phyloP scores from a whole-genome alignment of 2,888 invertebrate genomes.

The Caenorhabditis auriculariae region DNA sequence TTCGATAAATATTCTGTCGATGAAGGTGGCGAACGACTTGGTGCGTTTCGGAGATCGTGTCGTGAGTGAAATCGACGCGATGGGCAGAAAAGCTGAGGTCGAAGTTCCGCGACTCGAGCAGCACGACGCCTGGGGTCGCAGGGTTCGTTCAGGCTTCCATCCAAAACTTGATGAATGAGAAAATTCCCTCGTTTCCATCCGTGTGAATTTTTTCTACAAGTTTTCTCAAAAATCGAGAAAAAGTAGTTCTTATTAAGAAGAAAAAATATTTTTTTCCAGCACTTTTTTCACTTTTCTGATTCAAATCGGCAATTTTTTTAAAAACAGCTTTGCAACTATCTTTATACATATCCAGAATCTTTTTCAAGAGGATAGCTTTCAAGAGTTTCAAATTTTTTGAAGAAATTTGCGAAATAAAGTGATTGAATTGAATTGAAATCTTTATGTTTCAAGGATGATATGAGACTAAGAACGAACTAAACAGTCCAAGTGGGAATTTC shows the following conservation, averaged over 20 bases:
- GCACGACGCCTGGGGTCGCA: slow-evolving; percentile 69
- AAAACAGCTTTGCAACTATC: background rate
- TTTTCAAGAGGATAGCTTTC: no score
- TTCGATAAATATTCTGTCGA: no score
- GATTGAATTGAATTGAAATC: no score
- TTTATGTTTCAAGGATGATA: background rate
- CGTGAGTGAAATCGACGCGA: slow-evolving; percentile 66
- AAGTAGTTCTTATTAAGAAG: background rate
- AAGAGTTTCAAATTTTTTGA: no score
- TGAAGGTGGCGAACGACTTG: slow-evolving; percentile 64
- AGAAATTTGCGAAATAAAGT: no score
- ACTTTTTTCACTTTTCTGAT: background rate
- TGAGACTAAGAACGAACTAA: no score
- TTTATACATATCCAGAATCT: background rate
- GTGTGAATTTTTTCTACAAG: slow-evolving; percentile 4
- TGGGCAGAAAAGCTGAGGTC: slow-evolving; percentile 62
- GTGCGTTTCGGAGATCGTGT: slow-evolving; percentile 68
- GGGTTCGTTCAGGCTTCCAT: no score
- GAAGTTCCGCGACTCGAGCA: slow-evolving; percentile 67
- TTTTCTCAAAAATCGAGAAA: background rate
- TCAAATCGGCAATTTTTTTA: background rate
- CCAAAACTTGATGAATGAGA: slow-evolving; percentile 12
- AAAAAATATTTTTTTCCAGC: background rate
- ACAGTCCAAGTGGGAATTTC: no score
- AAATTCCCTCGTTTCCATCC: background rate